Evolutionary conservation across 2,888 invertebrate genomes (phyloP).

Genomic region (Arctia plantaginis): DNA sequence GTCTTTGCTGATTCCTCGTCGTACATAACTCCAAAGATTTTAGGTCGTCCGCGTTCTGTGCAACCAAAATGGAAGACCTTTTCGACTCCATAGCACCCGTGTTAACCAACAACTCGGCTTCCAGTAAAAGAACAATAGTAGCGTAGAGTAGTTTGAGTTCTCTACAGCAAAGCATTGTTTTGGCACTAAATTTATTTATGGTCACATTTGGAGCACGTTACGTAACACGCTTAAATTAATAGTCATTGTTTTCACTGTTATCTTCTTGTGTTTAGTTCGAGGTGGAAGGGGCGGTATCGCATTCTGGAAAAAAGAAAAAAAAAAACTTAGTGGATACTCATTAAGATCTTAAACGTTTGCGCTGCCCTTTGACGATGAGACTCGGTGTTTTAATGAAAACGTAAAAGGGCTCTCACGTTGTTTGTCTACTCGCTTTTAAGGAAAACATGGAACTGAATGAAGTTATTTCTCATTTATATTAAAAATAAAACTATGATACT

Average conservation of each 20-base stretch:
- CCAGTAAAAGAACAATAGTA: conserved; percentile 77
- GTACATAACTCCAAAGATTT: conserved; percentile 79
- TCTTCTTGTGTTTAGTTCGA: conserved; percentile 54
- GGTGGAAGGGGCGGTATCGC: conserved; percentile 37
- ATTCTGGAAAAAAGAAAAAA: conserved; percentile 71
- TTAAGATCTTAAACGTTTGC: conserved; percentile 26
- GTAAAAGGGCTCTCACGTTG: conserved; percentile 16
- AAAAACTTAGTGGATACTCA: conserved; percentile 22
- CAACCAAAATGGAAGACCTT: conserved; percentile 76
- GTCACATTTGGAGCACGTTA: conserved; percentile 75
- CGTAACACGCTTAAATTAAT: conserved; percentile 75
- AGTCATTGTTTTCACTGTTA: conserved; percentile 79
- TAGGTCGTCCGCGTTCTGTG: conserved; percentile 78
- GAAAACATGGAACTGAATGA: conserved; percentile 11
- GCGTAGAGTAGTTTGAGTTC: conserved; percentile 82
- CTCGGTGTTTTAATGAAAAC: conserved; percentile 25
- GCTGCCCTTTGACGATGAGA: conserved; percentile 17
- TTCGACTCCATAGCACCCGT: conserved; percentile 81
- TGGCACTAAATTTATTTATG: conserved; percentile 71
- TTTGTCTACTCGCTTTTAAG: conserved; percentile 17
- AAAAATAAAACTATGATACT: not conserved
- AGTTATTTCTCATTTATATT: conserved; percentile 13
- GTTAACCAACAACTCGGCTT: conserved; percentile 78
- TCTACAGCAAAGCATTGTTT: conserved; percentile 85
- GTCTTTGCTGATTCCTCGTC: conserved; percentile 77